Evolutionary conservation across 2,888 invertebrate species (phyloP), one percentile per base, ranked within the genome.

Genomic region (Muscina levida): DNA sequence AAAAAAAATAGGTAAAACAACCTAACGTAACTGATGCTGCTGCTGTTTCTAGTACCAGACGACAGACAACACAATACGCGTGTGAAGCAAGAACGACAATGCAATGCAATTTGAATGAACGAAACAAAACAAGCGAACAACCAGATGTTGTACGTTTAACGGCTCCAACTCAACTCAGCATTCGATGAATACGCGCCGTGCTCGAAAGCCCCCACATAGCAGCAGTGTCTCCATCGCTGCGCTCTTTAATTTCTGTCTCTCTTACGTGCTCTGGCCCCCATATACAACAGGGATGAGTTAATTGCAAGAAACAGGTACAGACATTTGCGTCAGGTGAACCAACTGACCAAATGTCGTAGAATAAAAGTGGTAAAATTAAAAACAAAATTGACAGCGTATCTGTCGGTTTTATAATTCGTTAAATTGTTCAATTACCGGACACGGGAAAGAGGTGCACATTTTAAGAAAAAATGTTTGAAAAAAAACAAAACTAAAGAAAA

Each of bases 81-180:
- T 77, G 67, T 62, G 48, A 74, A 67, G 73, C 67, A 77, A 53
- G 62, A 17, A 59, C 59, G 59, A 17, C 62, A 39, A 17, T 42
- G 59, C n/a, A 65, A 74, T 77, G 77, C 67, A 72, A 81, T 70
- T 65, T 53, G 37, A 59, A 62, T 62, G 62, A 62, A 62, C 62
- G 42, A 72, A 56, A 65, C 68, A 59, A 62, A 57, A 62, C 73
- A 73, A 80, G 77, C 80, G 77, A 77, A 77, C 75, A 67, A 76
- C 74, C 77, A 31, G 77, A 77, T 81, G 81, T 77, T 73, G 70
- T 74, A 77, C 77, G 81, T 74, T 77, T 53, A 77, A 81, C 77
- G 62, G 77, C 81, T 81, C 81, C 81, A 81, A 81, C 81, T 81
- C 81, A 81, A 81, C 81, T 81, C 81, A 77, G 67, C 65, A 26